Evolutionary conservation across 2,888 invertebrate genomes (phyloP).

Genomic region (Eutolmus rufibarbis): DNA sequence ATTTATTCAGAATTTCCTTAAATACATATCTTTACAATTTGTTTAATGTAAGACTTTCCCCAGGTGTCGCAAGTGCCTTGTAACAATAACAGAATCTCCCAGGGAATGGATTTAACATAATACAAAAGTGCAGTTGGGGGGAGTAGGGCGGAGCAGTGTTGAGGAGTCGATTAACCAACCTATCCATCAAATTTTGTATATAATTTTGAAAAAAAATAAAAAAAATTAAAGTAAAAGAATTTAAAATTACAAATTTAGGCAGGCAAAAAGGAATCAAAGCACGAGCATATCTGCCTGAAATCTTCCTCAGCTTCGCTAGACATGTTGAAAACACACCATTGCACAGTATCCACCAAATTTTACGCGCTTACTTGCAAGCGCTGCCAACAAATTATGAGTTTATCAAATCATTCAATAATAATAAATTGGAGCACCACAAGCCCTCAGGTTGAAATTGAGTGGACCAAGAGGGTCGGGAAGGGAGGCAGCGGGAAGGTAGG

Average conservation of each 20-base stretch:
- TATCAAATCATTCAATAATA: background rate
- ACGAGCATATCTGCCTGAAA: background rate
- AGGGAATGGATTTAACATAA: background rate
- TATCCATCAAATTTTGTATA: background rate
- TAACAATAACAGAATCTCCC: constrained; percentile 12
- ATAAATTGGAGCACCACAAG: constrained; percentile 6
- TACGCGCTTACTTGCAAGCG: background rate
- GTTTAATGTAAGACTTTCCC: background rate
- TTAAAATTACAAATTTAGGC: background rate
- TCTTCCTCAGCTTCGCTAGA: background rate
- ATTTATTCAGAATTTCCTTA: constrained; percentile 38
- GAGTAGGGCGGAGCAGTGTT: background rate
- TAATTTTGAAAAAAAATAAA: background rate
- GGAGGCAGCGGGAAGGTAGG: background rate
- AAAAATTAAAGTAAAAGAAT: too few species aligned
- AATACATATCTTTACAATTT: constrained; percentile 41
- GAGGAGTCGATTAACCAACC: background rate
- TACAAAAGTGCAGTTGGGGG: background rate
- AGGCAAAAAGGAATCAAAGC: background rate
- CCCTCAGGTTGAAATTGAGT: background rate
- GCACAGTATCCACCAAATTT: background rate
- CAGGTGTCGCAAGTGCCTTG: background rate
- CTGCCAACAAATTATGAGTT: background rate
- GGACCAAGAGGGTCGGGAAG: background rate
- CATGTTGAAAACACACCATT: background rate